Evolutionary conservation across 2,888 invertebrate species (phyloP).

Genomic region (Ctena decussata): DNA sequence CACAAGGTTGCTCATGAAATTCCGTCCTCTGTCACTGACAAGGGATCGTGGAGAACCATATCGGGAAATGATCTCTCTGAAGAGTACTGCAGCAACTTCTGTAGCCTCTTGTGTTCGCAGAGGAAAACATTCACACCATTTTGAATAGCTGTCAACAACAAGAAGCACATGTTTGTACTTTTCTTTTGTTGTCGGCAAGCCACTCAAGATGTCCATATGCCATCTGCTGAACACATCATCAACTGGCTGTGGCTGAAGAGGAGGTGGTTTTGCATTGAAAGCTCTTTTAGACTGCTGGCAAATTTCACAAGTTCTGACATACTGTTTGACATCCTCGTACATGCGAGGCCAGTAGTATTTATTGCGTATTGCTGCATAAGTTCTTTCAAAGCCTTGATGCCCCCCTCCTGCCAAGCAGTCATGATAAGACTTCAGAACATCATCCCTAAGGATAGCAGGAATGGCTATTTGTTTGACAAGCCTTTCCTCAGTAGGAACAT

Average conservation of each 20-base stretch:
- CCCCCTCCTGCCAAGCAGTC: constrained; percentile 50
- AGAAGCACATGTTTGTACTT: constrained; percentile 55
- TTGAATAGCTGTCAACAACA: constrained; percentile 57
- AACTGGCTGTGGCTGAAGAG: constrained; percentile 43
- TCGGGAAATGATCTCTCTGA: constrained; percentile 30
- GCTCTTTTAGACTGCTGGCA: constrained; percentile 52
- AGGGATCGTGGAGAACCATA: constrained; percentile 34
- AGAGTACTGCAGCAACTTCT: no score
- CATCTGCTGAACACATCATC: constrained; percentile 36
- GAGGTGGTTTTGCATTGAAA: constrained; percentile 32
- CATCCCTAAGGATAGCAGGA: constrained; percentile 31
- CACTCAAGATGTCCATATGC: constrained; percentile 59
- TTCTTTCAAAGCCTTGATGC: constrained; percentile 64
- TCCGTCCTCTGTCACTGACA: constrained; percentile 40
- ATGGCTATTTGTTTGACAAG: constrained; percentile 15
- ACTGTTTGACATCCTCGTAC: constrained; percentile 48
- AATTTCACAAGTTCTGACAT: constrained; percentile 45
- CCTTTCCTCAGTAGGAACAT: constrained; percentile 1
- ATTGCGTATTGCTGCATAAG: constrained; percentile 43
- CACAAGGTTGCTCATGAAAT: constrained; percentile 51
- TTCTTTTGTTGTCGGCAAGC: constrained; percentile 42
- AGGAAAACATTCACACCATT: no score
- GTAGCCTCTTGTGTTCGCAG: no score
- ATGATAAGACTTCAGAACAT: constrained; percentile 51
- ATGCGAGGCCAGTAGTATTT: constrained; percentile 67